phyloP scores from a whole-genome alignment of 2,113 vertebrate genomes.

The Puntigrus tetrazona region DNA sequence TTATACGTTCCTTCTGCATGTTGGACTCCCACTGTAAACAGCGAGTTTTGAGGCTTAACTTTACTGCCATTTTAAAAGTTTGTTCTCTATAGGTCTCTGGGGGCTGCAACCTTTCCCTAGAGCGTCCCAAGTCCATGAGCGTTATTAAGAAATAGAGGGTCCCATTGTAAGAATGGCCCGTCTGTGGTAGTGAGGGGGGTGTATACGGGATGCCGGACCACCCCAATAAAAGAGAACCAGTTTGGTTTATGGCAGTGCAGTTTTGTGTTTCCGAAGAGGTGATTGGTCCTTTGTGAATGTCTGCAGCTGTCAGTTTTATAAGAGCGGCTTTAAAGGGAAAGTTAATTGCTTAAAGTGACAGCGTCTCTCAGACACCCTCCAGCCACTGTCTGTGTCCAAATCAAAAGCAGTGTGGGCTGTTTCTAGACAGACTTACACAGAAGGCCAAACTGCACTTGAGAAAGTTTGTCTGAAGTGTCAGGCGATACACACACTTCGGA shows the following conservation, averaged over 20 bases:
- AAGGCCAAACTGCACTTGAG: constrained; percentile 50
- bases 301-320: constrained; percentile 84
- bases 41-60: not conserved
- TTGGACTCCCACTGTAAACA: constrained; percentile 10
- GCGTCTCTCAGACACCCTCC: constrained; percentile 60
- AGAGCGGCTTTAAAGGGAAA: constrained; percentile 77
- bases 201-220: constrained; percentile 50
- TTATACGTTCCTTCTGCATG: not conserved
- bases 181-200: constrained; percentile 46
- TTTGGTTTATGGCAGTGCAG: constrained; percentile 73
- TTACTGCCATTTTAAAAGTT: constrained; percentile 1
- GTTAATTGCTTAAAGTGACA: constrained; percentile 82
- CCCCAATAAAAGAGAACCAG: constrained; percentile 59
- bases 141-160: constrained; percentile 24
- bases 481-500: constrained; percentile 24
- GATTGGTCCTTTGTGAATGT: constrained; percentile 73
- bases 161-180: constrained; percentile 36
- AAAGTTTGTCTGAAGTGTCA: constrained; percentile 48
- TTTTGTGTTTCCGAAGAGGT: constrained; percentile 77
- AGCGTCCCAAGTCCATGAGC: constrained; percentile 50
- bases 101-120: constrained; percentile 28
- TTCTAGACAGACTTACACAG: constrained; percentile 34
- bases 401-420: constrained; percentile 46
- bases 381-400: constrained; percentile 53
- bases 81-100: constrained; percentile 13